These are phyloP conservation scores for Rafetus swinhoei DNA, from an alignment of 2,113 vertebrate species.

Conservation along the genomic window DNA sequence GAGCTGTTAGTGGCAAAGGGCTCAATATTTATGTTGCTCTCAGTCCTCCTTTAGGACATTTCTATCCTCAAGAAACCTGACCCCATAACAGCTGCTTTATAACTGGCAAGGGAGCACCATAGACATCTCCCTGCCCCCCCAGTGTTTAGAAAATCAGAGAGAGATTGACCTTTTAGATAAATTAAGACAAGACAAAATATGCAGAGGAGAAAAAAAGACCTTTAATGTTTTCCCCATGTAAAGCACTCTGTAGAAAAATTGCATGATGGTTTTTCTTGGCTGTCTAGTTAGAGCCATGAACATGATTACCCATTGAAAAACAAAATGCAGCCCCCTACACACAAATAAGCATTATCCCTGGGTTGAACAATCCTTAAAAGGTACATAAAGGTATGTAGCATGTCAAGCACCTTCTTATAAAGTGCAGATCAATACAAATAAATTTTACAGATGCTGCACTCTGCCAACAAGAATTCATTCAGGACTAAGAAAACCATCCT, in stretches of 20 bases:
- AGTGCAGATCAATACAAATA: background rate
- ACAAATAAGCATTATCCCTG: background rate
- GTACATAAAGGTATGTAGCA: background rate
- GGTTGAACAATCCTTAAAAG: background rate
- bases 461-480: background rate
- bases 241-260: background rate
- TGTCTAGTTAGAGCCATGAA: background rate
- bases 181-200: background rate
- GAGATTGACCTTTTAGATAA: background rate
- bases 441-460: background rate
- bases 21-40: background rate
- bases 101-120: background rate
- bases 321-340: background rate
- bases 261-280: background rate
- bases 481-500: background rate
- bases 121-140: background rate
- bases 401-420: constrained; percentile 1
- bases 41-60: background rate
- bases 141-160: background rate
- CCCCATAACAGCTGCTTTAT: background rate
- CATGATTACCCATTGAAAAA: background rate
- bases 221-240: background rate
- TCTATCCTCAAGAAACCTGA: background rate
- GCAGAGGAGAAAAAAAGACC: fast-evolving
- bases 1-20: background rate